Base-by-base conservation (phyloP, 1,140 invertebrate species). In the Stegodyphus dumicola region DNA sequence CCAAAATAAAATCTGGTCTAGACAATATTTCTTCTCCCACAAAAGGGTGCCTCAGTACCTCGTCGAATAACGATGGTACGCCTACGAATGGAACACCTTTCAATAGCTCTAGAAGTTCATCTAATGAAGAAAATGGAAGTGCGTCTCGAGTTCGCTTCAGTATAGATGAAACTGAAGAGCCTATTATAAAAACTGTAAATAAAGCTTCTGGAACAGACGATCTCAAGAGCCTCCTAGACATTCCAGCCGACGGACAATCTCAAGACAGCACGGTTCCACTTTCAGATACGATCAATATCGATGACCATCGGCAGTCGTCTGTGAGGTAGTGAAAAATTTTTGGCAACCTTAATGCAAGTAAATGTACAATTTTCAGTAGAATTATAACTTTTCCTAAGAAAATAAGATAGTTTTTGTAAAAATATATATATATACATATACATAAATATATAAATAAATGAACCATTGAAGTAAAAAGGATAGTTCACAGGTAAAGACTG, bases 61-160 rank as follows among this genome's bases (percentile, higher is more conserved):
- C 64, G 7, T n/a, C 64, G 6, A 65, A 92, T 0, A 89, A 89
- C 9, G 89, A 88, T 52, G 90, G 89, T 17, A 96, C 95, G 0
- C 95, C 95, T 52, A 95, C 95, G 1, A 95, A 95, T 91, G 94
- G 95, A 65, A 96, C 95, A 4, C 95, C 95, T 0, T 95, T 95
- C 0, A 95, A 96, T 87, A 95, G 94, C 87, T 88, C 52, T 33
- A 70, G 60, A 49, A 33, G 65, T 54, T 80, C 95, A 15, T 95
- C 95, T 0, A 95, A 95, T 87, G 95, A 96, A 76, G 95, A 96
- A 87, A 95, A 94, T 87, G 95, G 94, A 54, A 96, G 96, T 89
- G 93, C 95, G 60, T 96, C 95, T 5, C 91, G 95, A 7, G 95
- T 96, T 5, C 92, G 95, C 1, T 97, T 97, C 90, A 85, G 75